Evolutionary conservation across 2,797 vertebrate genomes (phyloP).

Genomic region (Hemibagrus guttatus): DNA sequence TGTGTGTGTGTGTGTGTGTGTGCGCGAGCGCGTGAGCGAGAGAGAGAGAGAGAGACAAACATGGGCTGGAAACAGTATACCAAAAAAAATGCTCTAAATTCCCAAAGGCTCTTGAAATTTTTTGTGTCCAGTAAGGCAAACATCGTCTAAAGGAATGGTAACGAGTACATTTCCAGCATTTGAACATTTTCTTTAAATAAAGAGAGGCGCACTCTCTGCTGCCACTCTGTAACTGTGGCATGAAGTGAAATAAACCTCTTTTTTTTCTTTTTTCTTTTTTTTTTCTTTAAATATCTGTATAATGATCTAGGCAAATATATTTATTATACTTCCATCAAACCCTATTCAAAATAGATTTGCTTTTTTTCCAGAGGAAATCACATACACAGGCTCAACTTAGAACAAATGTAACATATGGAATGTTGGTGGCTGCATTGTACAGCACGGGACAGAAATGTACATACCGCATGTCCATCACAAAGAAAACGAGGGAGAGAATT

Average conservation of each 20-base stretch:
- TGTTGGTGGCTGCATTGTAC: constrained; percentile 64
- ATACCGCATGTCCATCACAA: constrained; percentile 57
- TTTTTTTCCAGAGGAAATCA: constrained; percentile 43
- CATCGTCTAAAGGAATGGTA: constrained; percentile 87
- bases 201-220: constrained; percentile 73
- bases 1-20: background rate
- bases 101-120: constrained; percentile 82
- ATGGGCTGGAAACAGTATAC: too few relatives aligned
- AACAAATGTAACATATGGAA: constrained; percentile 69
- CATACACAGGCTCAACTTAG: constrained; percentile 39
- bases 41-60: background rate
- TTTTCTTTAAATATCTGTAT: constrained; percentile 33
- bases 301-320: constrained; percentile 51
- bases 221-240: constrained; percentile 53
- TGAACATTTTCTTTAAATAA: constrained; percentile 75
- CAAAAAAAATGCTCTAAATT: constrained; percentile 81
- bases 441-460: constrained; percentile 52
- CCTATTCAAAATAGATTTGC: constrained; percentile 51
- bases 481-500: constrained; percentile 45
- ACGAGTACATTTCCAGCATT: constrained; percentile 84
- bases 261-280: too few relatives aligned
- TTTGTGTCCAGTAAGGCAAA: constrained; percentile 83
- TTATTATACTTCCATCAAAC: constrained; percentile 33
- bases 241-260: constrained; percentile 37
- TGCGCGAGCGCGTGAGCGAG: background rate